phyloP scores from a whole-genome alignment of 2,888 invertebrate genomes.

The Candidula unifasciata region DNA sequence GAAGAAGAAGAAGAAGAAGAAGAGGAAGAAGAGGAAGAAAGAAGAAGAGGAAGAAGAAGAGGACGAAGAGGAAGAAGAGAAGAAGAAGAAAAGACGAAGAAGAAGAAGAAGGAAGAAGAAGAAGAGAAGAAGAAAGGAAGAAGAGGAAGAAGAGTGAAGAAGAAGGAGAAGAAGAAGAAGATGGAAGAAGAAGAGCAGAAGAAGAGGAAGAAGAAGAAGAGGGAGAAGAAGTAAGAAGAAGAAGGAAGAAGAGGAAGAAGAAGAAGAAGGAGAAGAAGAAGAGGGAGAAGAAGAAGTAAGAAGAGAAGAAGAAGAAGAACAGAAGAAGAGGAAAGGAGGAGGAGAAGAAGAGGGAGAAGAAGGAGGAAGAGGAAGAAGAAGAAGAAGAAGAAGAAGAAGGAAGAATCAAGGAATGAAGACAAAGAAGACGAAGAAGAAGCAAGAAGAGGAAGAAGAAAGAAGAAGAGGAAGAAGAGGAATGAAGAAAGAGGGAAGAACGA shows the following conservation, averaged over 20 bases:
- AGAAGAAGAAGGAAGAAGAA: not conserved
- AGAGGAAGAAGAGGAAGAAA: not conserved
- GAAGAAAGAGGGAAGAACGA: not conserved
- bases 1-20: not conserved
- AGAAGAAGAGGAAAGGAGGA: too few species aligned
- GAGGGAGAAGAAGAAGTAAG: too few species aligned
- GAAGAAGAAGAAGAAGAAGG: not conserved
- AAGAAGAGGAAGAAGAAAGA: not conserved
- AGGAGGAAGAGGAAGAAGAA: not conserved
- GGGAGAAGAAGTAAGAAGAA: too few species aligned
- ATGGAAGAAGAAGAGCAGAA: too few species aligned
- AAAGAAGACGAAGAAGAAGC: not conserved
- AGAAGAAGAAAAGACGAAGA: too few species aligned
- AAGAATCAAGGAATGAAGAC: not conserved
- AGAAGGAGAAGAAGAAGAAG: not conserved
- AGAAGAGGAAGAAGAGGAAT: conserved; percentile 17
- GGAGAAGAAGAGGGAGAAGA: too few species aligned
- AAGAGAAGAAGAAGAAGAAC: too few species aligned
- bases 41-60: conserved; percentile 14
- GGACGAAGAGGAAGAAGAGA: not conserved
- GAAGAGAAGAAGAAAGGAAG: not conserved
- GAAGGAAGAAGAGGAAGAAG: not conserved
- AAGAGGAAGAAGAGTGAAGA: not conserved
- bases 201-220: too few species aligned
- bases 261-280: not conserved